Conservation (phyloP, 2,888 invertebrate species). For the Laothoe populi region DNA sequence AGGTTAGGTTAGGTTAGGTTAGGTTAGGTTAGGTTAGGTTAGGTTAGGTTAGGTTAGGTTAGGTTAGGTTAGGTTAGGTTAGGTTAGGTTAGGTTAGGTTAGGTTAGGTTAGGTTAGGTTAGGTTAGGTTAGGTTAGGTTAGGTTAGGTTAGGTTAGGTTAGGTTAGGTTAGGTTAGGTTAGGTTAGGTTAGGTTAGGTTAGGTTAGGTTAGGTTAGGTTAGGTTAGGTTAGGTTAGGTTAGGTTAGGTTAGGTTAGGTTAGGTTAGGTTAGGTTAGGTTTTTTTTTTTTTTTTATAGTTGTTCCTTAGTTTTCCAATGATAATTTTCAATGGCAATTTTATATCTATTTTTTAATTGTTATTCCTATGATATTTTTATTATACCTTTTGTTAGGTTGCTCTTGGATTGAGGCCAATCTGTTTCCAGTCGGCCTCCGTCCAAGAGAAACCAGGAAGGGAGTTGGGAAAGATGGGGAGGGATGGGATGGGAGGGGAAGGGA, state of each 20-base stretch:
- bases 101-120: constrained; percentile 40
- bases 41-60: constrained; percentile 30
- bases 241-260: constrained; percentile 36
- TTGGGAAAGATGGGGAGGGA: no score
- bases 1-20: constrained; percentile 40
- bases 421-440: no score
- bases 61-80: constrained; percentile 38
- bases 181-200: constrained; percentile 36
- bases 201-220: constrained; percentile 35
- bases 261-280: constrained; percentile 28
- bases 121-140: constrained; percentile 41
- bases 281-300: constrained; percentile 26
- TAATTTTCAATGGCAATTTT: no score
- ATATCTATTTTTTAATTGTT: no score
- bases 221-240: constrained; percentile 36
- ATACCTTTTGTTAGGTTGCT: no score
- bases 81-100: constrained; percentile 38
- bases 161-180: constrained; percentile 38
- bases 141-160: constrained; percentile 41
- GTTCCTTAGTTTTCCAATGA: no score
- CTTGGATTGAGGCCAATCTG: no score
- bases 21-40: constrained; percentile 35
- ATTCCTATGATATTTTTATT: no score
- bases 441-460: no score
- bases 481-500: no score